Conservation (phyloP, 53 echinoderm and acorn worm genomes). For the Arbacia lixula region DNA sequence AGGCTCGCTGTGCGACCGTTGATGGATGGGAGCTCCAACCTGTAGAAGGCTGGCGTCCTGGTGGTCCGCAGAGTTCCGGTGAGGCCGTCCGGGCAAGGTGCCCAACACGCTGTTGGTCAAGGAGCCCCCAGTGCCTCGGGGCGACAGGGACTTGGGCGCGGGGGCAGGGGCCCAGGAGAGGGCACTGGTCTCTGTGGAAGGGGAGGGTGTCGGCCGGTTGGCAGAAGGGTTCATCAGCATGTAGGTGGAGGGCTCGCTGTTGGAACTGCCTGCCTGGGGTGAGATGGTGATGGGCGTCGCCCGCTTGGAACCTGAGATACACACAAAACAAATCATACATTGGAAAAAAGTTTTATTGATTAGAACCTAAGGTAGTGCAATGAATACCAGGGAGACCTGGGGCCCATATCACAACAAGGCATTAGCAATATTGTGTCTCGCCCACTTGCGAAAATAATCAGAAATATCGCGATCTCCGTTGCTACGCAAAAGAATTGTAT, state of each 20-base stretch:
- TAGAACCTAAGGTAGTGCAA: no score
- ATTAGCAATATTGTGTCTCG: no score
- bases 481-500: no score
- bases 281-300: constrained; percentile 48
- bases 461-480: no score
- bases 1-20: constrained; percentile 36
- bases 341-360: not conserved
- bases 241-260: constrained; percentile 50
- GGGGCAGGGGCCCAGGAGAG: not conserved
- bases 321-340: not conserved
- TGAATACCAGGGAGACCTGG: no score
- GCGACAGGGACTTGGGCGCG: not conserved
- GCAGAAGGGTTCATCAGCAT: constrained; percentile 59
- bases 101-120: not conserved
- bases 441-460: no score
- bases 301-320: constrained; percentile 40
- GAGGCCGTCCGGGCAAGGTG: not conserved
- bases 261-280: constrained; percentile 37
- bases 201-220: constrained; percentile 2
- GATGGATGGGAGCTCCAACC: constrained; percentile 1
- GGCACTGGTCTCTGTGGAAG: not conserved
- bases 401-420: no score
- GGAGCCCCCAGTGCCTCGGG: not conserved
- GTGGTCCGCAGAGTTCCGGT: constrained; percentile 28
- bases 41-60: not conserved